A percentile compares a stretch with the other conserved stretches of the same genome.
Conservation (phyloP, 2,797 vertebrate species). For the Sebastolobus alascanus region DNA sequence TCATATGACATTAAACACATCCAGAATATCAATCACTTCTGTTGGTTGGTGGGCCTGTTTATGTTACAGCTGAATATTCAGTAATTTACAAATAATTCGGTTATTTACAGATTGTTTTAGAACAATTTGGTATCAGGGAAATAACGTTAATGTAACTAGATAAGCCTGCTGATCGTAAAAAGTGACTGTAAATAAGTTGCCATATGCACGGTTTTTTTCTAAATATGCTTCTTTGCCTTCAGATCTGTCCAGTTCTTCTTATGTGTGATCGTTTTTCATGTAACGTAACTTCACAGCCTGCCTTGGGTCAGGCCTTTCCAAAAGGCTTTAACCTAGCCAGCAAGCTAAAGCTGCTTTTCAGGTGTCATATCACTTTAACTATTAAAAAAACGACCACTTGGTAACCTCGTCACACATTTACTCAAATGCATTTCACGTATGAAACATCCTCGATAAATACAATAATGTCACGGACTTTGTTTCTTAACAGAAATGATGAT, state of each 20-base stretch:
- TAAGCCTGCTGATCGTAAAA: neutral
- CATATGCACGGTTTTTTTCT: neutral
- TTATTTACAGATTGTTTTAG: neutral
- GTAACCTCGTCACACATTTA: rapidly evolving
- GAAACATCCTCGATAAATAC: rapidly evolving
- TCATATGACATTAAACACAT: conserved; percentile 45
- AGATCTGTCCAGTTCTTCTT: neutral
- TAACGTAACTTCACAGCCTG: conserved; percentile 17
- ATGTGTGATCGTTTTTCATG: neutral
- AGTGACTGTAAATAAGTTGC: neutral
- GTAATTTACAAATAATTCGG: neutral
- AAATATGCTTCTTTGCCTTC: neutral
- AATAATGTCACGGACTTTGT: rapidly evolving
- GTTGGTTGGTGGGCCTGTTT: neutral
- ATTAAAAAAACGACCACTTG: neutral
- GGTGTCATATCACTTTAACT: neutral
- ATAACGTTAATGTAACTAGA: no score
- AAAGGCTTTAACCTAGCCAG: conserved; percentile 18
- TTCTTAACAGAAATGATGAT: no score
- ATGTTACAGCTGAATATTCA: neutral
- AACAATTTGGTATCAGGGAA: neutral
- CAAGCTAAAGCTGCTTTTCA: conserved; percentile 43
- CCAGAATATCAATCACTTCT: neutral
- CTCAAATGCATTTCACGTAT: rapidly evolving
- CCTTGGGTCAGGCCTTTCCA: conserved; percentile 39